Percentiles rank a stretch among this genome's conserved stretches.
These are phyloP conservation scores for Punctoribates punctum DNA, from an alignment of 2,888 invertebrate genomes.

Conservation along the genomic window DNA sequence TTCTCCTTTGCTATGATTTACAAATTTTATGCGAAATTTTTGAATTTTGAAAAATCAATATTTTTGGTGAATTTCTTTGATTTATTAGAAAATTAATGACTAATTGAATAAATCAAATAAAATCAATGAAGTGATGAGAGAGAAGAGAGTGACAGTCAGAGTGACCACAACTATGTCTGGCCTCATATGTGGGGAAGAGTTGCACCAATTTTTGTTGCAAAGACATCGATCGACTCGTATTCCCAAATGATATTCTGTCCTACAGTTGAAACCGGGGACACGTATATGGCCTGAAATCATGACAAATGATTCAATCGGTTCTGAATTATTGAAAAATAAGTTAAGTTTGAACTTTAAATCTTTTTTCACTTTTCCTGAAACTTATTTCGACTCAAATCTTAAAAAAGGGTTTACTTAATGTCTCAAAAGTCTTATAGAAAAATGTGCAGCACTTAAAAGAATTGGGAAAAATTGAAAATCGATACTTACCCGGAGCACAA, in stretches of 20 bases:
- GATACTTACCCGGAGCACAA: conserved; percentile 39
- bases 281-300: conserved; percentile 25
- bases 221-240: conserved; percentile 42
- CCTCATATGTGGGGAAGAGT: background rate
- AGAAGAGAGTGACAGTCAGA: background rate
- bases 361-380: background rate
- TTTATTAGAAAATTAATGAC: background rate
- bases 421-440: background rate
- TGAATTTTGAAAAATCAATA: background rate
- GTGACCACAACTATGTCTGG: background rate
- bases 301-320: background rate
- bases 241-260: conserved; percentile 41
- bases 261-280: conserved; percentile 34
- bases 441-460: background rate
- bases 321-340: background rate
- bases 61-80: conserved; percentile 7
- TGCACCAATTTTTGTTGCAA: conserved; percentile 43
- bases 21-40: background rate
- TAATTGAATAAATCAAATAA: background rate
- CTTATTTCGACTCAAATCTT: background rate
- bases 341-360: background rate
- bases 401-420: background rate
- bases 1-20: background rate
- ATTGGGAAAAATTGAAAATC: background rate
- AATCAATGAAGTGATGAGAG: background rate